A percentile compares a stretch with the other conserved stretches of the same genome.
Evolutionary conservation across 2,888 invertebrate species (phyloP).

Genomic region (Ernsta delagoae): DNA sequence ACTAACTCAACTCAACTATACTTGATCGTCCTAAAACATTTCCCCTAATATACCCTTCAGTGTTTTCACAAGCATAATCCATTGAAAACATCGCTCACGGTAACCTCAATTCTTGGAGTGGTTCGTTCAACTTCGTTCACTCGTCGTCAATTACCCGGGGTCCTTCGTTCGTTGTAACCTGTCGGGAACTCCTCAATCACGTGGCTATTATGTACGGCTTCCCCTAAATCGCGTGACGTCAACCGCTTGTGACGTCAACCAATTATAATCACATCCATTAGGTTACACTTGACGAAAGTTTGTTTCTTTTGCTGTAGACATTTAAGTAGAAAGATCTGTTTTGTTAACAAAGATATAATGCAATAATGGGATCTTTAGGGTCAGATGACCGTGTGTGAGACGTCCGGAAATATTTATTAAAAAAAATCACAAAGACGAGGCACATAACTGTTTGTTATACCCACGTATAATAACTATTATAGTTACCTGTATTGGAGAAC

Average conservation of each 20-base stretch:
- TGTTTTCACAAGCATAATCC: not conserved
- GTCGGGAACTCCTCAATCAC: conserved; percentile 7
- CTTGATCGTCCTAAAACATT: no score
- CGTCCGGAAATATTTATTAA: no score
- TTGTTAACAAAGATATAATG: no score
- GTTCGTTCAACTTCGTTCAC: no score
- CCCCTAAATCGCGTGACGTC: not conserved
- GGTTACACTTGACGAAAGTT: not conserved
- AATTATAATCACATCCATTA: not conserved
- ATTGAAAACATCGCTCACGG: not conserved
- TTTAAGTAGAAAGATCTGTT: no score
- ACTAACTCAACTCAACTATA: no score
- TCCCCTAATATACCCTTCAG: not conserved
- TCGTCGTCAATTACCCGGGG: not conserved
- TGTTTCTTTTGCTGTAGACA: no score
- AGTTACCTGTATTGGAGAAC: no score
- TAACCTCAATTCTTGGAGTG: conserved; percentile 1
- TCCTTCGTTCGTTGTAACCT: conserved; percentile 1
- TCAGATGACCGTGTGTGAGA: no score
- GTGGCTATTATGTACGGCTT: conserved; percentile 14
- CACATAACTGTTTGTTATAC: no score
- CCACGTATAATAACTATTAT: no score
- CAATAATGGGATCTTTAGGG: no score
- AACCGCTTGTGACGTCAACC: not conserved
- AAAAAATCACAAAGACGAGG: not conserved